These are phyloP conservation scores for Chloroclysta siterata DNA, from an alignment of 2,888 invertebrate species.

Conservation along the genomic window DNA sequence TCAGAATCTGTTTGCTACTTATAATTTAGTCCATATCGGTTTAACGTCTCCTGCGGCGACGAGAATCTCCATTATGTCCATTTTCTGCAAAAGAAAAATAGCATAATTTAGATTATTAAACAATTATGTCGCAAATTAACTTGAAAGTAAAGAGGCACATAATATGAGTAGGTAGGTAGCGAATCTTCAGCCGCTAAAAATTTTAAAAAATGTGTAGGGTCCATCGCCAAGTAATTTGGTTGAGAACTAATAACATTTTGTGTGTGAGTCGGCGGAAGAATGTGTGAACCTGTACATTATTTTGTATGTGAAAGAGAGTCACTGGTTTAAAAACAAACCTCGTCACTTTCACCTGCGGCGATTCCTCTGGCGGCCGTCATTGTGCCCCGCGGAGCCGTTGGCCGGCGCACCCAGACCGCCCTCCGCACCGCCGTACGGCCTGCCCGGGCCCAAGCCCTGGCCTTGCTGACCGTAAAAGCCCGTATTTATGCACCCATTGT, in stretches of 20 bases:
- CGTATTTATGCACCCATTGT: slow-evolving; percentile 53
- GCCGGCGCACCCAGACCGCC: slow-evolving; percentile 66
- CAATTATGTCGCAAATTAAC: not conserved
- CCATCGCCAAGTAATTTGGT: slow-evolving; percentile 7
- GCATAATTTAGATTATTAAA: slow-evolving; percentile 23
- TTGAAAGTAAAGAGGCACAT: slow-evolving; percentile 4
- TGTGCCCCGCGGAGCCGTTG: slow-evolving; percentile 81
- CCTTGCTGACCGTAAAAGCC: slow-evolving; percentile 67
- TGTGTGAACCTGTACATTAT: slow-evolving; percentile 37
- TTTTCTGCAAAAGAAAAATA: slow-evolving; percentile 74
- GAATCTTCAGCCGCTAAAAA: slow-evolving; percentile 7
- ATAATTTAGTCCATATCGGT: slow-evolving; percentile 38
- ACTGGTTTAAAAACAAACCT: slow-evolving; percentile 84
- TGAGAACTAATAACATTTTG: slow-evolving; percentile 5
- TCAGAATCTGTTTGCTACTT: slow-evolving; percentile 10
- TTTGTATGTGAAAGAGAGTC: slow-evolving; percentile 63
- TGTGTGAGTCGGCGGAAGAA: slow-evolving; percentile 24
- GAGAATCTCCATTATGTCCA: slow-evolving; percentile 78
- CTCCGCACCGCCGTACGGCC: slow-evolving; percentile 63
- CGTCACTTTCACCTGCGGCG: slow-evolving; percentile 79
- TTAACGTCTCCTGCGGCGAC: slow-evolving; percentile 79
- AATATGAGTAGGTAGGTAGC: not conserved
- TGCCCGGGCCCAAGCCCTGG: slow-evolving; percentile 69
- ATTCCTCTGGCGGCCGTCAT: slow-evolving; percentile 82
- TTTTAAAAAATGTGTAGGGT: slow-evolving; percentile 3